Evolutionary conservation across 2,888 invertebrate genomes (phyloP).

Genomic region (Chrysodeixis includens): DNA sequence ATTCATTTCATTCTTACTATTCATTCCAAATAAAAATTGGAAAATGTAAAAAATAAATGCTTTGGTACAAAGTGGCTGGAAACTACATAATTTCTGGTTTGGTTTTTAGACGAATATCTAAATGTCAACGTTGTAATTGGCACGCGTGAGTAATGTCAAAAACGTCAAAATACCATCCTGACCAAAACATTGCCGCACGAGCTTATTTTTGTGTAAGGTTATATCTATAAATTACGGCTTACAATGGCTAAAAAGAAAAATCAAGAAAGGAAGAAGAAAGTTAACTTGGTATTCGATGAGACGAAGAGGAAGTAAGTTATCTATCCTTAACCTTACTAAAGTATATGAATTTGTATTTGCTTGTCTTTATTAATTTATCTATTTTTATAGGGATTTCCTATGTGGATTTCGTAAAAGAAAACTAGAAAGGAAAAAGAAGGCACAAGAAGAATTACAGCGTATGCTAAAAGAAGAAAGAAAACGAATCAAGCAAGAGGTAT

Average conservation of each 20-base stretch:
- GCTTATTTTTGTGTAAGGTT: slow-evolving; percentile 22
- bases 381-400: slow-evolving; percentile 91
- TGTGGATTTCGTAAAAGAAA: slow-evolving; percentile 95
- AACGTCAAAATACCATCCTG: background rate
- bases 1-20: no score
- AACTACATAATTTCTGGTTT: background rate
- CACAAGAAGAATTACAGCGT: slow-evolving; percentile 92
- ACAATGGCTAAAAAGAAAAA: slow-evolving; percentile 79
- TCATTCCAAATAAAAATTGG: no score
- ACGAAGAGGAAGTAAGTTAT: slow-evolving; percentile 78
- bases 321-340: background rate
- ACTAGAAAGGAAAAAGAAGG: slow-evolving; percentile 92
- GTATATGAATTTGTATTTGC: background rate
- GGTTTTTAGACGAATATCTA: background rate
- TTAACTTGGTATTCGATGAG: slow-evolving; percentile 83
- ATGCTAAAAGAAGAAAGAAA: slow-evolving; percentile 93
- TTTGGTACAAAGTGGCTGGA: no score
- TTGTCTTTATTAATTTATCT: slow-evolving; percentile 10
- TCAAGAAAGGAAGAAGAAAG: slow-evolving; percentile 78
- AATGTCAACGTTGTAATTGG: background rate
- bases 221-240: background rate
- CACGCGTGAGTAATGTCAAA: background rate
- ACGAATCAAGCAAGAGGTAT: slow-evolving; percentile 92
- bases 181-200: background rate
- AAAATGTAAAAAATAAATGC: no score